Evolutionary conservation across 1,140 invertebrate species (phyloP), one percentile per base, ranked within the genome.

Genomic region (Drosophila repleta): DNA sequence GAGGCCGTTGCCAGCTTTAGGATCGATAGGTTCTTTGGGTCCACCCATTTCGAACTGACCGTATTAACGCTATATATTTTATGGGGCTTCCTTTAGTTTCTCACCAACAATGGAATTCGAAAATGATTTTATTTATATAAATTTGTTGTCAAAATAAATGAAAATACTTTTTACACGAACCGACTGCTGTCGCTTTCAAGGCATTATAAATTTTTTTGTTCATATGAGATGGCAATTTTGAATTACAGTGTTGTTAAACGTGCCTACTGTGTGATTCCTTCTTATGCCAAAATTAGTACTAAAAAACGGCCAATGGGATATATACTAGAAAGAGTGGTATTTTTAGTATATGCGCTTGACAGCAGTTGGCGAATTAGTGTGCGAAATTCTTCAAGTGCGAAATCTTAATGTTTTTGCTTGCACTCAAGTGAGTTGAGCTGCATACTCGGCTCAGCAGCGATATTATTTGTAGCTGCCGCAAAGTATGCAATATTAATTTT

Each of bases 41-140:
- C 97, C 94, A 66, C 97, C 97, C 96, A 97, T 97, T 95, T 97
- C 10, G n/a, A 41, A 56, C 70, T 73, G n/a, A 1, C 29, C 7
- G 17, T 49, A 32, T 11, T 24, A 29, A 29, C 4, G n/a, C n/a
- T 10, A 49, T 41, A 32, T 6, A 24, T 11, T 1, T 8, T 1
- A 13, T 11, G 29, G 3, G 0, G 15, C 41, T 10, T 37, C 10
- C 8, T 20, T 43, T 35, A 24, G 11, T 17, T 51, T 51, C 60
- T 64, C 4, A 70, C 60, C 21, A 43, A 1, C 10, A 32, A 29
- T 8, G 35, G 13, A n/a, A 61, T 60, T 60, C 32, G 5, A 24
- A 41, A 18, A 29, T 18, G 20, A 2, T 2, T 29, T 45, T 52
- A 35, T 46, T 46, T 45, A 13, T n/a, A 17, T 1, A 17, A 66